Percentiles rank a stretch among this genome's conserved stretches.
phyloP scores from a whole-genome alignment of 2,113 vertebrate genomes.

The Romanogobio albipinnatus region DNA sequence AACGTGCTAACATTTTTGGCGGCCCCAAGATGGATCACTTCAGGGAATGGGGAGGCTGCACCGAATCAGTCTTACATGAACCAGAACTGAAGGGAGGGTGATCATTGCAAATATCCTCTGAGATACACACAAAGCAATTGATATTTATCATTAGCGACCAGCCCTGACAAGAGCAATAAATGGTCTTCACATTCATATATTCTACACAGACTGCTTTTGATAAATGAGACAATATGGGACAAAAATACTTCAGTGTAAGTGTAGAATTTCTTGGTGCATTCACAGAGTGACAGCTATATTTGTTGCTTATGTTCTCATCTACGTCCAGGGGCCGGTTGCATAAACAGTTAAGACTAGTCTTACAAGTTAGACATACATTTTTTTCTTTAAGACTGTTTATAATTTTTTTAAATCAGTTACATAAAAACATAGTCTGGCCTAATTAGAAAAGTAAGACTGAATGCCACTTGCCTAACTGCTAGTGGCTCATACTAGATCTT shows the following conservation, averaged over 20 bases:
- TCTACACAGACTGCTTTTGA: constrained; percentile 9
- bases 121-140: constrained; percentile 30
- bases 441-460: no score
- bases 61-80: constrained; percentile 42
- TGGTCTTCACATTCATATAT: constrained; percentile 27
- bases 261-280: neutral
- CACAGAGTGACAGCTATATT: constrained; percentile 10
- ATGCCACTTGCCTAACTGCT: no score
- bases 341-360: no score
- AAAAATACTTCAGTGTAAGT: neutral
- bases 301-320: neutral
- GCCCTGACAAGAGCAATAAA: constrained; percentile 23
- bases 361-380: no score
- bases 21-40: constrained; percentile 59
- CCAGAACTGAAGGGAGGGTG: constrained; percentile 31
- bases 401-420: no score
- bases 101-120: constrained; percentile 20
- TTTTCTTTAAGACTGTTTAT: no score
- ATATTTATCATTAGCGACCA: constrained; percentile 30
- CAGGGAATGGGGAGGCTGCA: constrained; percentile 30
- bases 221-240: neutral
- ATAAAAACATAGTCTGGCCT: no score
- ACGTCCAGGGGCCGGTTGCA: no score
- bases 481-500: no score
- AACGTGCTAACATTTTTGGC: constrained; percentile 51